Evolutionary conservation across 2,888 invertebrate species (phyloP), one percentile per base, ranked within the genome.

Genomic region (Diplolepis rosae): DNA sequence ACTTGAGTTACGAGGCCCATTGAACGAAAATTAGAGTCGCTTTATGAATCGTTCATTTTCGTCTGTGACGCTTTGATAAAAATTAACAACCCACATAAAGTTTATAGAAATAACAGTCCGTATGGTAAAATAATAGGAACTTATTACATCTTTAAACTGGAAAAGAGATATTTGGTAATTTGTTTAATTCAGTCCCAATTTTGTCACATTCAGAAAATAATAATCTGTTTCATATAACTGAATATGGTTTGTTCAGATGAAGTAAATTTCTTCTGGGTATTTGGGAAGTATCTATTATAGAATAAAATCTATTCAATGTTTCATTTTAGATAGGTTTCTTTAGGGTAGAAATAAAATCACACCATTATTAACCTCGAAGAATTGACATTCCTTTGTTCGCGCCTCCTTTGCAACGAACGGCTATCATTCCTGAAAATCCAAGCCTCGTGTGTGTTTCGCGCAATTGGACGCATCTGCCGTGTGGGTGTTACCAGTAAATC

Each of bases 401-500:
- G 51, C 39, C 65, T 68, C 68, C 65, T 79, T 77, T 70, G 65
- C 70, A 69, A 48, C 28, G 65, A 67, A 35, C 67, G 48, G 13
- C 56, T 56, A 76, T 69, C 68, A 71, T 71, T 54, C 74, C 69
- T 68, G 66, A 61, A 72, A 74, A 76, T 74, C 76, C 74, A 73
- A 74, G 74, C 56, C 56, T 72, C 74, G 78, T 75, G 68, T 66
- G 67, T 72, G 71, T 71, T 69, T 69, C 79, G 77, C 78, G 78
- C 79, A 71, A 77, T 79, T 81, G 77, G 79, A 82, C 77, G 75
- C 83, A 82, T 83, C 82, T 82, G 83, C 80, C 80, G 76, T 75
- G 83, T 79, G 79, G 79, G 79, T 77, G 79, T 78, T 75, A 72
- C 75, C 74, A 73, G 73, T 77, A 74, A 79, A 79, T 77, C 77